Evolutionary conservation across 2,797 vertebrate genomes (phyloP).

Genomic region (Micrastur ruficollis): DNA sequence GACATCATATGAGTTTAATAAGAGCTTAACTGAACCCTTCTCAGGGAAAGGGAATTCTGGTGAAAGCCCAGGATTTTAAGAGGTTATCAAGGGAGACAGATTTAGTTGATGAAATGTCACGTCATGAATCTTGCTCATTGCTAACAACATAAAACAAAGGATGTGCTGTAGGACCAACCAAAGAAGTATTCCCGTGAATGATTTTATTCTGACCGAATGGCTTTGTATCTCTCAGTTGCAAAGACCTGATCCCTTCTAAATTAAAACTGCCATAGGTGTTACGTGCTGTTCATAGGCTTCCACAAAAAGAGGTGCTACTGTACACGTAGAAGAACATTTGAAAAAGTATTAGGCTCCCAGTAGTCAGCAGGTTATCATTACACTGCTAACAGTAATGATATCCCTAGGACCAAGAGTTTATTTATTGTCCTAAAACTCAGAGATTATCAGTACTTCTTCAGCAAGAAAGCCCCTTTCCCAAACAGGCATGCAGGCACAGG

Average conservation of each 20-base stretch:
- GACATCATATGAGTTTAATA: not conserved
- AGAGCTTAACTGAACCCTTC: slow-evolving; percentile 1
- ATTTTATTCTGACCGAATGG: not conserved
- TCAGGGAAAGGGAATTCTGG: not conserved
- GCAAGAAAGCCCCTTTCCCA: not conserved
- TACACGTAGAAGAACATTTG: not conserved
- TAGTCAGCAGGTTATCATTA: not conserved
- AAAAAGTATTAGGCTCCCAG: not conserved
- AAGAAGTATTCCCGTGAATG: not conserved
- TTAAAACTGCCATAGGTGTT: not conserved
- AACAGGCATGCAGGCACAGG: not conserved
- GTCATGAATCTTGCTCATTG: not conserved
- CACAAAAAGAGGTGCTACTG: not conserved
- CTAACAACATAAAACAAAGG: not conserved
- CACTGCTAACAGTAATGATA: not conserved
- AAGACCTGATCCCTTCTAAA: not conserved
- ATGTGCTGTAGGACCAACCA: not conserved
- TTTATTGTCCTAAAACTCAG: not conserved
- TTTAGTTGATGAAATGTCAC: slow-evolving; percentile 1
- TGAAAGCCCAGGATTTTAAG: not conserved
- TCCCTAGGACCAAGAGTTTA: not conserved
- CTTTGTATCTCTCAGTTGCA: not conserved
- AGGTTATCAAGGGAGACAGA: not conserved
- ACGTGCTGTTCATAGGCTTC: not conserved
- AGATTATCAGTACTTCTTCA: not conserved